Conservation (phyloP, 2,113 vertebrate species). For the Nerophis ophidion region DNA sequence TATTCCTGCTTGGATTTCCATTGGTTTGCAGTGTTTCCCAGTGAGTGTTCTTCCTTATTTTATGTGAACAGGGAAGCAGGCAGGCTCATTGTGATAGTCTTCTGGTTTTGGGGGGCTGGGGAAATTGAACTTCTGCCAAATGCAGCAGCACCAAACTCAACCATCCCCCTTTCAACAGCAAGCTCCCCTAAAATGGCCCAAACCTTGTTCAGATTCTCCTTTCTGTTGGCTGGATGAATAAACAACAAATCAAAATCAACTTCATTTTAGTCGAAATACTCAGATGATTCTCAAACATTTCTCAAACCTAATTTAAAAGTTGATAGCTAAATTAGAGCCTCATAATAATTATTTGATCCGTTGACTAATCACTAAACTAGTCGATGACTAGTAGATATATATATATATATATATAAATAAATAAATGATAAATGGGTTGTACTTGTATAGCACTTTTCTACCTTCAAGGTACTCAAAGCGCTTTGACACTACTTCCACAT, state of each 20-base stretch:
- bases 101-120: conserved; percentile 45
- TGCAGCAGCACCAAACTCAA: conserved; percentile 1
- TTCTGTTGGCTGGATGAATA: conserved; percentile 25
- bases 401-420: no score
- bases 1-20: no score
- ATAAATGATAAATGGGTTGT: no score
- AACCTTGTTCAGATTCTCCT: conserved; percentile 16
- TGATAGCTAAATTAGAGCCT: no score
- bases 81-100: conserved; percentile 23
- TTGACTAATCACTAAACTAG: no score
- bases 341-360: no score
- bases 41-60: neutral
- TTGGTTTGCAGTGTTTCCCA: neutral
- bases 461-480: no score
- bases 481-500: no score
- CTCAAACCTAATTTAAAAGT: neutral
- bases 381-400: no score
- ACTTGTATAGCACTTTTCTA: no score
- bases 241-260: neutral
- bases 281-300: neutral
- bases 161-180: conserved; percentile 29
- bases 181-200: conserved; percentile 18
- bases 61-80: conserved; percentile 18
- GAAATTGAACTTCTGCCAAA: conserved; percentile 45
- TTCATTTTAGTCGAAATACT: neutral